phyloP scores from a whole-genome alignment of 2,888 invertebrate genomes.

The Cantharis rufa region DNA sequence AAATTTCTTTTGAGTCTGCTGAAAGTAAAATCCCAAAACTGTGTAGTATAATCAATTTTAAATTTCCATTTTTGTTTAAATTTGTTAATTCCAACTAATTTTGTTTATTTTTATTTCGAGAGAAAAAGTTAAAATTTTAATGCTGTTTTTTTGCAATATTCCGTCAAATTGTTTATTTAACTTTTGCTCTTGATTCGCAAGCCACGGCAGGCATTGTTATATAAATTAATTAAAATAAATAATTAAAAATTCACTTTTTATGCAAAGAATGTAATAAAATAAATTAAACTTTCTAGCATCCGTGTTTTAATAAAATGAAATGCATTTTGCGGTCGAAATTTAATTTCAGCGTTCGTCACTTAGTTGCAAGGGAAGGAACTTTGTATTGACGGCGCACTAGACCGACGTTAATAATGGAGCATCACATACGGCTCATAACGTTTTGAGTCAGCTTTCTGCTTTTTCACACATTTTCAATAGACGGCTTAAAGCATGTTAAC shows the following conservation, averaged over 20 bases:
- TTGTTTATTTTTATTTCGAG: no score
- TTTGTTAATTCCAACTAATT: no score
- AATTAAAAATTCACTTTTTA: background rate
- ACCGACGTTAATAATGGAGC: constrained; percentile 38
- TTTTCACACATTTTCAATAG: constrained; percentile 6
- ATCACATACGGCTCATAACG: constrained; percentile 29
- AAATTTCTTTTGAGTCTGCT: background rate
- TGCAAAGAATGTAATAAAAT: constrained; percentile 26
- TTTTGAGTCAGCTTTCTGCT: constrained; percentile 1
- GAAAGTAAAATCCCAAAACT: background rate
- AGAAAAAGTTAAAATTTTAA: no score
- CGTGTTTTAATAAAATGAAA: constrained; percentile 38
- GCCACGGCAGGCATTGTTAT: background rate
- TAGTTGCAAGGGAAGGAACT: constrained; percentile 31
- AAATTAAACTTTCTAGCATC: constrained; percentile 33
- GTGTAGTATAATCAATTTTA: background rate
- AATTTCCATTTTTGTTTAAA: background rate
- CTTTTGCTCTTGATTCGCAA: background rate
- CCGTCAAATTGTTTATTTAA: background rate
- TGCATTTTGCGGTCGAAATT: constrained; percentile 38
- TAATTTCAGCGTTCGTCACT: constrained; percentile 37
- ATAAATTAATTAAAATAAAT: background rate
- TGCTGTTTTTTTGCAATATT: no score
- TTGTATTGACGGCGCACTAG: constrained; percentile 34
- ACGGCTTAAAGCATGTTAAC: background rate